phyloP scores from a whole-genome alignment of 2,797 vertebrate species.

The Sebastolobus altivelis region DNA sequence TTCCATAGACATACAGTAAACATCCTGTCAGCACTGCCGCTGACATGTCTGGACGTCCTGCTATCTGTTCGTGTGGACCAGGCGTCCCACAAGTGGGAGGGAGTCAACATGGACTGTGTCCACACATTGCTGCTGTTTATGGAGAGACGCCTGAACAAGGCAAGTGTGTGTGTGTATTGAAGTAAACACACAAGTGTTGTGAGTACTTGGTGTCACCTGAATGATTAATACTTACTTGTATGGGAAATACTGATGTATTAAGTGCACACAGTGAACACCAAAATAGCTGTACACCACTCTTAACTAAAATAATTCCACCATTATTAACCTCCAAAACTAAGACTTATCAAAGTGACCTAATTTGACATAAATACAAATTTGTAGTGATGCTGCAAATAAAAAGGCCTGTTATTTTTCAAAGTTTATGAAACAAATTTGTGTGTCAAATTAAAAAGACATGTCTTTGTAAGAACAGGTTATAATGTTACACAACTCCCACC shows the following conservation, averaged over 20 bases:
- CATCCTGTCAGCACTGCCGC: conserved; percentile 80
- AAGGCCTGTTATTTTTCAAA: no score
- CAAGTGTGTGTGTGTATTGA: conserved; percentile 43
- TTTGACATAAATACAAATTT: no score
- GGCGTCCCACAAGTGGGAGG: conserved; percentile 71
- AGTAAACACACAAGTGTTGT: not conserved
- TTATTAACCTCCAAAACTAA: not conserved
- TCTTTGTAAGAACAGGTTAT: not conserved
- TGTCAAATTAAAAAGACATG: not conserved
- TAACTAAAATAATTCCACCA: not conserved
- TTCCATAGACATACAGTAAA: conserved; percentile 80
- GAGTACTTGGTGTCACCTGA: not conserved
- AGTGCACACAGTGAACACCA: no score
- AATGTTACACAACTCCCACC: not conserved
- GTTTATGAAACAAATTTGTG: no score
- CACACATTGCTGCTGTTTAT: conserved; percentile 81
- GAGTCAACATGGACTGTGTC: conserved; percentile 86
- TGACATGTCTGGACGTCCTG: conserved; percentile 83
- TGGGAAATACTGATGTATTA: not conserved
- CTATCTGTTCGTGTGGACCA: conserved; percentile 65
- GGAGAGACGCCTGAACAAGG: conserved; percentile 81
- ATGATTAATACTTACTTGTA: not conserved
- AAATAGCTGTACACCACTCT: no score
- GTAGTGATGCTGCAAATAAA: no score
- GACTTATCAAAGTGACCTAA: not conserved